Conservation (phyloP, 2,888 invertebrate species). For the Cryptocheilus praepositus region DNA sequence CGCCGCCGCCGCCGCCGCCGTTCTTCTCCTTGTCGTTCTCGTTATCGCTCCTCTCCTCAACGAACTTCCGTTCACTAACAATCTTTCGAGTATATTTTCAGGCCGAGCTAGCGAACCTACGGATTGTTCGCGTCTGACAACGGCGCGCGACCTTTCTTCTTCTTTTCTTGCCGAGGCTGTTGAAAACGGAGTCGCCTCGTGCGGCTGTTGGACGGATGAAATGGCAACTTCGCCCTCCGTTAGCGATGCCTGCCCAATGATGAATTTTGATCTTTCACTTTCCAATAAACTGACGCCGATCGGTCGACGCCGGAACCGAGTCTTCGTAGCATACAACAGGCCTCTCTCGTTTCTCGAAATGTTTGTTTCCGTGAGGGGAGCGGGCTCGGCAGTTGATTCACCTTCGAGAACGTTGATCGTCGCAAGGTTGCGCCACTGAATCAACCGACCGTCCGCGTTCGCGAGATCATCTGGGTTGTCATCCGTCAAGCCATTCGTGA, state of each 20-base stretch:
- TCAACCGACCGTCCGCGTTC: not conserved
- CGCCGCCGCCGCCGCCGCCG: not conserved
- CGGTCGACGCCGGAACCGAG: no score
- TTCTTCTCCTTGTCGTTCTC: constrained; percentile 33
- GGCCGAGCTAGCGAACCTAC: constrained; percentile 16
- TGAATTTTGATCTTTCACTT: no score
- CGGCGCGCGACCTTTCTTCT: constrained; percentile 20
- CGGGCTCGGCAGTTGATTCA: not conserved
- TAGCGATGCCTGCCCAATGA: no score
- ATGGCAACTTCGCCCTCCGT: no score
- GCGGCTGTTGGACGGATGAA: no score
- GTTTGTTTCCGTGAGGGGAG: no score
- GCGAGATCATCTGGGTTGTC: not conserved
- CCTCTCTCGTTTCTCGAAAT: not conserved
- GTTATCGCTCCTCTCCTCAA: constrained; percentile 15
- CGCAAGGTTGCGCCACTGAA: not conserved
- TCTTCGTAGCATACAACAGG: not conserved
- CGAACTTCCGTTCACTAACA: not conserved
- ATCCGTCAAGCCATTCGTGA: no score
- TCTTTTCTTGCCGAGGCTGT: no score
- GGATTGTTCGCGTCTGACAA: not conserved
- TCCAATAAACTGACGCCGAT: no score
- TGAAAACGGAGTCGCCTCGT: no score
- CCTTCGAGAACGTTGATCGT: not conserved
- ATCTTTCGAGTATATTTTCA: not conserved